These are phyloP conservation scores for Poeciliopsis gracilis DNA, from an alignment of 2,797 vertebrate genomes.

Conservation along the genomic window DNA sequence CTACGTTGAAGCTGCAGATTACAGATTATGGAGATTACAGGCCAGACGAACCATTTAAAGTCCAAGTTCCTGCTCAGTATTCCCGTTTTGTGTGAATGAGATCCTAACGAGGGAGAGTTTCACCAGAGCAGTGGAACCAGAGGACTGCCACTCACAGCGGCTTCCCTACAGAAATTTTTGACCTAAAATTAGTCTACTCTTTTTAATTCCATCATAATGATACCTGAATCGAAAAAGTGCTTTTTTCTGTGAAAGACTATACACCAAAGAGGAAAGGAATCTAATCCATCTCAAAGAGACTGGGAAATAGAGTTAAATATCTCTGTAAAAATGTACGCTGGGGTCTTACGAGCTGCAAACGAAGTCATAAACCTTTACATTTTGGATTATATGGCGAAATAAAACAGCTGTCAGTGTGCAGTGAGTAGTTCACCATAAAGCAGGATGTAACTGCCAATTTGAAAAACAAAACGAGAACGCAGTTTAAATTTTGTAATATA, in stretches of 20 bases:
- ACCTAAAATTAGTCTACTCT: neutral
- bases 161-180: neutral
- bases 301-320: neutral
- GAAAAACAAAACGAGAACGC: neutral
- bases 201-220: neutral
- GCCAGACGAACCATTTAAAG: conserved; percentile 15
- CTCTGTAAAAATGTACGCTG: neutral
- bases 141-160: conserved; percentile 1
- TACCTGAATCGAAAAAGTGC: neutral
- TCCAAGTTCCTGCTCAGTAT: conserved; percentile 8
- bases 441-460: neutral
- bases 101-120: conserved; percentile 24
- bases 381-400: neutral
- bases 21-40: neutral
- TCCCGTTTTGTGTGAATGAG: conserved; percentile 24
- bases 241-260: neutral
- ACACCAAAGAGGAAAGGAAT: neutral
- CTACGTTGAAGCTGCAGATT: conserved; percentile 7
- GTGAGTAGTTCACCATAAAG: neutral
- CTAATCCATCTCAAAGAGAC: neutral
- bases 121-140: conserved; percentile 15
- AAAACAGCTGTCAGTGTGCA: neutral
- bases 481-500: neutral
- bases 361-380: neutral
- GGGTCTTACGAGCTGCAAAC: neutral